These are phyloP conservation scores for Baccha elongata DNA, from an alignment of 2,888 invertebrate species.

Conservation along the genomic window DNA sequence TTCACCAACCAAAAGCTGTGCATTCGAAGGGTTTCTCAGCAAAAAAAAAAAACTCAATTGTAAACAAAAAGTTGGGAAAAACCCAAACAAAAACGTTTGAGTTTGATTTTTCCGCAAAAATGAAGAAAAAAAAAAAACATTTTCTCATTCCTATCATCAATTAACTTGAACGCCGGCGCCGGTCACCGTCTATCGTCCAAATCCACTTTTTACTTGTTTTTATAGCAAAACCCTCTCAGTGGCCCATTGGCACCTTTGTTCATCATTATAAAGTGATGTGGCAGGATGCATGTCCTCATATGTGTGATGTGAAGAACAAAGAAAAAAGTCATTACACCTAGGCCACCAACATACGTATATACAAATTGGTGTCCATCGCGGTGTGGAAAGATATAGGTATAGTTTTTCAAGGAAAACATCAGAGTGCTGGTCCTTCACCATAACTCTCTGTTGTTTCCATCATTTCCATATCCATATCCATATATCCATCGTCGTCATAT, in stretches of 20 bases:
- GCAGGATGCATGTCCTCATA: not conserved
- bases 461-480: constrained; percentile 11
- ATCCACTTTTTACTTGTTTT: constrained; percentile 10
- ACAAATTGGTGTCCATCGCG: constrained; percentile 61
- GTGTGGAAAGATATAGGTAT: constrained; percentile 32
- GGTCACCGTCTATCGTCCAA: constrained; percentile 4
- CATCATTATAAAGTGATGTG: constrained; percentile 19
- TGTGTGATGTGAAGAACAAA: constrained; percentile 34
- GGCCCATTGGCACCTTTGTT: constrained; percentile 32
- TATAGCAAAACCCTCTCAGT: constrained; percentile 16
- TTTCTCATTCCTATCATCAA: constrained; percentile 62
- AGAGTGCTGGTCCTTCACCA: constrained; percentile 7
- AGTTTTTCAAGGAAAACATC: constrained; percentile 37
- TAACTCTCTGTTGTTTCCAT: not conserved
- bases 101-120: constrained; percentile 51
- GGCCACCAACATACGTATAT: constrained; percentile 57
- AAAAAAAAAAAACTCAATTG: constrained; percentile 15
- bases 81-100: constrained; percentile 29
- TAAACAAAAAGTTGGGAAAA: constrained; percentile 36
- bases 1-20: constrained; percentile 61
- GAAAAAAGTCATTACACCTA: constrained; percentile 70
- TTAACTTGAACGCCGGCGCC: constrained; percentile 58
- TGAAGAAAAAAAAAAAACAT: constrained; percentile 12
- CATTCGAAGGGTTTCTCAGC: constrained; percentile 35
- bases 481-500: constrained; percentile 18